A percentile compares a stretch with the other conserved stretches of the same genome.
Evolutionary conservation across 2,888 invertebrate species (phyloP).

Genomic region (Tillus elongatus): DNA sequence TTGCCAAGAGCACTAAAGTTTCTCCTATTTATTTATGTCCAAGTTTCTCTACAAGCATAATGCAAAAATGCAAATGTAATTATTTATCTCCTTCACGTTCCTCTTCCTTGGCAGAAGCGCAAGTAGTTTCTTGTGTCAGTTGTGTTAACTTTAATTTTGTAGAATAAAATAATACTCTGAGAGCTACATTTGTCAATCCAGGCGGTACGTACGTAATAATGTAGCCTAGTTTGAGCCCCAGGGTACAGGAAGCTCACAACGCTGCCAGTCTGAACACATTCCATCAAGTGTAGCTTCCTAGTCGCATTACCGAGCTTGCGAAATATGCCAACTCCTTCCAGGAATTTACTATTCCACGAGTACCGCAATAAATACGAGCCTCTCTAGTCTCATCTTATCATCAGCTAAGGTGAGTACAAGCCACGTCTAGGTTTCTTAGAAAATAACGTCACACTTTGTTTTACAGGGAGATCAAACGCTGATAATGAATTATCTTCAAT

Average conservation of each 20-base stretch:
- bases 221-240: slow-evolving; percentile 37
- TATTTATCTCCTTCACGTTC: too few species aligned
- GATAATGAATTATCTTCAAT: too few species aligned
- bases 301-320: slow-evolving; percentile 34
- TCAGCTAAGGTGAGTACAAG: slow-evolving; percentile 19
- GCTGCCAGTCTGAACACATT: slow-evolving; percentile 35
- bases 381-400: slow-evolving; percentile 26
- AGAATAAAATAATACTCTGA: not conserved
- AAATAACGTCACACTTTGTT: too few species aligned
- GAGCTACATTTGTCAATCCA: slow-evolving; percentile 21
- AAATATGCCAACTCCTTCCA: slow-evolving; percentile 38
- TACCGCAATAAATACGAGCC: slow-evolving; percentile 27
- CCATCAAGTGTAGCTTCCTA: slow-evolving; percentile 37
- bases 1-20: too few species aligned
- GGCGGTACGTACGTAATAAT: slow-evolving; percentile 31
- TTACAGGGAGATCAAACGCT: too few species aligned
- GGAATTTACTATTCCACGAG: slow-evolving; percentile 35
- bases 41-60: too few species aligned
- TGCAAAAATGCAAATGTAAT: too few species aligned
- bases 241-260: slow-evolving; percentile 34
- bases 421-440: too few species aligned
- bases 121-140: too few species aligned
- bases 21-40: too few species aligned
- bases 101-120: too few species aligned
- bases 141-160: not conserved